Percentiles rank a stretch among this genome's conserved stretches.
phyloP scores from a whole-genome alignment of 2,888 invertebrate genomes.

The Athalia rosae region DNA sequence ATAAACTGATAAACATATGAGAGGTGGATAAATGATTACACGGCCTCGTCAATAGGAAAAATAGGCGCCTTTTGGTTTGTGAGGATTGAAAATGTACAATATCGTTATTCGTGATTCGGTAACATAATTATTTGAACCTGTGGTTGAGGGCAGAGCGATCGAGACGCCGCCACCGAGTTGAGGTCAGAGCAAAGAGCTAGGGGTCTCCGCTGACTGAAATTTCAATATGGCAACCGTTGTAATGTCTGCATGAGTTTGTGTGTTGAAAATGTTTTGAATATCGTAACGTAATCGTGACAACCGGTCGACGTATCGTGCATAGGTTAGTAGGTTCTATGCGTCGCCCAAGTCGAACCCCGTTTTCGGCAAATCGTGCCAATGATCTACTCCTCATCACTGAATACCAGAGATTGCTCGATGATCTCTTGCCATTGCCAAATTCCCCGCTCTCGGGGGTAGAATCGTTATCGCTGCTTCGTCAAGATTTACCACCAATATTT shows the following conservation, averaged over 20 bases:
- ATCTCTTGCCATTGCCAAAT: slow-evolving; percentile 40
- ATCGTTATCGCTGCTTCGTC: neutral
- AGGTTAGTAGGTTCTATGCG: slow-evolving; percentile 63
- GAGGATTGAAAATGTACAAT: too few species aligned
- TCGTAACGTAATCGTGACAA: slow-evolving; percentile 62
- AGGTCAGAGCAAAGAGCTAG: slow-evolving; percentile 22
- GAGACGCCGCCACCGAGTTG: slow-evolving; percentile 43
- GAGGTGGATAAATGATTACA: too few species aligned
- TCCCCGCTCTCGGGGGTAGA: slow-evolving; percentile 16
- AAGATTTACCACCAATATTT: neutral
- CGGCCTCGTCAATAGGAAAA: too few species aligned
- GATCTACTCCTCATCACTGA: neutral
- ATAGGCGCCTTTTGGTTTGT: too few species aligned
- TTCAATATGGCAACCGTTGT: slow-evolving; percentile 66
- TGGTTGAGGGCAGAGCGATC: neutral
- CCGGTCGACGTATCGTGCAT: slow-evolving; percentile 64
- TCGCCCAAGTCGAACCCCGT: slow-evolving; percentile 2
- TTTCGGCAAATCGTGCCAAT: slow-evolving; percentile 13
- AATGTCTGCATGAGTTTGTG: slow-evolving; percentile 64
- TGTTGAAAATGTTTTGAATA: slow-evolving; percentile 65
- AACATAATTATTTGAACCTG: too few species aligned
- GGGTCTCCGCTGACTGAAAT: slow-evolving; percentile 47
- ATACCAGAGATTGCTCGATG: neutral
- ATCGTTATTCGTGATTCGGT: neutral
- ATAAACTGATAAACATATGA: too few species aligned